phyloP scores from a whole-genome alignment of 2,113 vertebrate species.

The Caretta caretta region DNA sequence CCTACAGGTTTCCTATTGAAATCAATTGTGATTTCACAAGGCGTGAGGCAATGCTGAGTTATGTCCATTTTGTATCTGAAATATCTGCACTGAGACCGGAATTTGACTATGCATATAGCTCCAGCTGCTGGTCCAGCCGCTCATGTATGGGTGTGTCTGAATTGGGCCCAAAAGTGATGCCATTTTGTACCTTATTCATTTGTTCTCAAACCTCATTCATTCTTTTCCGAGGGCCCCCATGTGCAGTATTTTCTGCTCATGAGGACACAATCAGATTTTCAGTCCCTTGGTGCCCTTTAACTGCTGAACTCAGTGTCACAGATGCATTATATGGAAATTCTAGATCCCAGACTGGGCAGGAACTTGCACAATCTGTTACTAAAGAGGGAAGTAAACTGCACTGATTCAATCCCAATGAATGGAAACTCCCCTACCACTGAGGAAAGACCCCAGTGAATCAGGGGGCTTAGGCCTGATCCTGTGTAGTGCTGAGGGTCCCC shows the following conservation, averaged over 20 bases:
- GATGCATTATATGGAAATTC: slow-evolving; percentile 14
- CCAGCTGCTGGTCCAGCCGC: accelerated
- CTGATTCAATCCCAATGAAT: slow-evolving; percentile 33
- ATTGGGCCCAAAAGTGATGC: not conserved
- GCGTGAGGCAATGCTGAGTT: not conserved
- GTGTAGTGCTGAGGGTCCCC: not conserved
- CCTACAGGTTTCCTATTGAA: not conserved
- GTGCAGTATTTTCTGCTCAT: not conserved
- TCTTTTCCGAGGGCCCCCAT: not conserved
- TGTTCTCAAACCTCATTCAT: not conserved
- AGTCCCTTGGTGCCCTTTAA: not conserved
- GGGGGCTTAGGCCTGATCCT: not conserved
- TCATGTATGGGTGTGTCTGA: not conserved
- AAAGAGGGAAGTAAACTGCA: slow-evolving; percentile 7
- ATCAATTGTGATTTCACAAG: not conserved
- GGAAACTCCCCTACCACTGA: slow-evolving; percentile 12
- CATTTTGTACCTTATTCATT: not conserved
- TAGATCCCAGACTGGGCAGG: not conserved
- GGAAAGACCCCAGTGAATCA: slow-evolving; percentile 32
- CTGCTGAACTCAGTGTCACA: not conserved
- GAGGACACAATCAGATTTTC: not conserved
- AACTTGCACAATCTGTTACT: not conserved
- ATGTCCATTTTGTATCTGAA: not conserved
- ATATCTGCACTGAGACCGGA: not conserved
- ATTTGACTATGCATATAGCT: not conserved